Conservation (phyloP, 1,140 invertebrate genomes). For the Schlechtendalia chinensis region DNA sequence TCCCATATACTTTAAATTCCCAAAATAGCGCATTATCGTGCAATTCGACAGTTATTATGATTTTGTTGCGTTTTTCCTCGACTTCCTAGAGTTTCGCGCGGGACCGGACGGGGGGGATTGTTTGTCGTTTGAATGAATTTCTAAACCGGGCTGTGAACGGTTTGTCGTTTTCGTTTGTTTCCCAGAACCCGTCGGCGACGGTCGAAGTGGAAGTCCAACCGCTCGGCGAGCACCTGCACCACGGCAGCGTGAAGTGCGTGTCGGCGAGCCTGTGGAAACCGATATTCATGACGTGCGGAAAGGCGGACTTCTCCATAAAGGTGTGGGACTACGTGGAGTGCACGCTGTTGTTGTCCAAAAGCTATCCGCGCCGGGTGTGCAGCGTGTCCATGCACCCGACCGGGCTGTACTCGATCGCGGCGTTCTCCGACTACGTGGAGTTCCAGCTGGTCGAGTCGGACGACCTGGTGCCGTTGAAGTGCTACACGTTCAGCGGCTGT, state of each 20-base stretch:
- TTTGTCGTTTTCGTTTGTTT: too few species aligned
- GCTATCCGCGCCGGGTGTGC: conserved; percentile 77
- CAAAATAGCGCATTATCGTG: too few species aligned
- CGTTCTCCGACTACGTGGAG: conserved; percentile 85
- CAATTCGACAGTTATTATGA: too few species aligned
- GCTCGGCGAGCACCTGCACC: conserved; percentile 74
- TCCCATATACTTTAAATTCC: too few species aligned
- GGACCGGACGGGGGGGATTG: too few species aligned
- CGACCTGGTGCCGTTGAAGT: conserved; percentile 72
- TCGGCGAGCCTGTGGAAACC: conserved; percentile 86
- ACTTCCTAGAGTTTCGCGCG: too few species aligned
- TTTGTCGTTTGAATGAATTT: too few species aligned
- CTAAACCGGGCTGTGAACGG: too few species aligned
- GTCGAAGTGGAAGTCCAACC: conserved; percentile 58
- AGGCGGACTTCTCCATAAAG: conserved; percentile 74
- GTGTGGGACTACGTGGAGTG: conserved; percentile 87
- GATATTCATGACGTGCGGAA: conserved; percentile 79
- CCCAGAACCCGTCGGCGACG: neutral
- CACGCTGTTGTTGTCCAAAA: conserved; percentile 73
- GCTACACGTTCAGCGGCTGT: conserved; percentile 73
- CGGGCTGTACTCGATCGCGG: conserved; percentile 76
- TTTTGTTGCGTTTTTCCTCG: too few species aligned
- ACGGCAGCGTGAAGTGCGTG: conserved; percentile 73
- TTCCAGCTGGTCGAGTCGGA: conserved; percentile 83
- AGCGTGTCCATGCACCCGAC: conserved; percentile 78